Percentiles rank a stretch among this genome's conserved stretches.
phyloP scores from a whole-genome alignment of 2,113 vertebrate species.

The Pteropus alecto region DNA sequence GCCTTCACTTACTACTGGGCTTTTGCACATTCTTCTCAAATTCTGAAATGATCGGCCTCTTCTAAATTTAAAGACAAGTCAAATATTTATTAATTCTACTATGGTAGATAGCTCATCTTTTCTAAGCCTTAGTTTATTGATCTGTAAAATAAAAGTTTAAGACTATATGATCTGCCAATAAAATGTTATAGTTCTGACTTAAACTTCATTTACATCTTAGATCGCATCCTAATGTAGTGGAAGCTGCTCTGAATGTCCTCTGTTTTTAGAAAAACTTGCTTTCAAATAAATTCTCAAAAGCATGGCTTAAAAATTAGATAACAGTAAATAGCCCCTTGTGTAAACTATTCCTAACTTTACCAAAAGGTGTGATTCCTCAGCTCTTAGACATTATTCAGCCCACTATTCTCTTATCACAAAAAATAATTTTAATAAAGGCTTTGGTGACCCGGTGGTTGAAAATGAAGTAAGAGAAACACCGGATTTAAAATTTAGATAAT shows the following conservation, averaged over 20 bases:
- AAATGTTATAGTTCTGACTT: not conserved
- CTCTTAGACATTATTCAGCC: not conserved
- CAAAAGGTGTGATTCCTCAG: not conserved
- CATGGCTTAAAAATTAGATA: not conserved
- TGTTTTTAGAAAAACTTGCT: not conserved
- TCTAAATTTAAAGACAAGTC: not conserved
- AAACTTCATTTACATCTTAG: not conserved
- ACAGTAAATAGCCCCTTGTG: not conserved
- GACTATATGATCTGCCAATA: not conserved
- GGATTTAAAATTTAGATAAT: slow-evolving; percentile 11
- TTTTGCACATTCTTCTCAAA: slow-evolving; percentile 3
- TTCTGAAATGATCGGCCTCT: not conserved
- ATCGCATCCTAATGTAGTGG: not conserved
- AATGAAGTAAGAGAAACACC: not conserved
- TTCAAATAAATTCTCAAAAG: not conserved
- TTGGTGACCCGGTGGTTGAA: not conserved
- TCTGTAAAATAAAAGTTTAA: not conserved
- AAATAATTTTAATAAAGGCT: not conserved
- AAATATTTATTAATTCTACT: not conserved
- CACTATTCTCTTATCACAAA: not conserved
- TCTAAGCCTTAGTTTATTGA: not conserved
- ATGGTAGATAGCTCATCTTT: not conserved
- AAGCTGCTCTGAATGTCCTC: not conserved
- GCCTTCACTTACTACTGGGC: not conserved
- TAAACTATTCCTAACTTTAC: not conserved